Evolutionary conservation across 2,888 invertebrate genomes (phyloP).

Genomic region (Oxytorus armatus): DNA sequence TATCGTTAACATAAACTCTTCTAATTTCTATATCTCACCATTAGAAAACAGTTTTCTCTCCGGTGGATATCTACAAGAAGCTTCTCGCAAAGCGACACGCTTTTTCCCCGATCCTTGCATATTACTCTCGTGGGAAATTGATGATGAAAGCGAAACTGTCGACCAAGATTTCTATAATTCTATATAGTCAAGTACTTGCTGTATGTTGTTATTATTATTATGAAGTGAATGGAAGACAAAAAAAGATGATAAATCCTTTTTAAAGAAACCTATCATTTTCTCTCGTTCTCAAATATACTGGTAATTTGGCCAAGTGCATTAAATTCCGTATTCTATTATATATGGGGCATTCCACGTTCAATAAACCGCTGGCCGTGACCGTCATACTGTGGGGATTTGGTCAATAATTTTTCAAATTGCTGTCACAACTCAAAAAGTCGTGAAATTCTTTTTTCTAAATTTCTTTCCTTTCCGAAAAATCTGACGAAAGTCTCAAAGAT

Average conservation of each 20-base stretch:
- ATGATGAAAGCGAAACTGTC: slow-evolving; percentile 66
- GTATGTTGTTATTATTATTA: slow-evolving; percentile 3
- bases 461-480: background rate
- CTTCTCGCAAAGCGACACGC: slow-evolving; percentile 50
- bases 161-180: slow-evolving; percentile 64
- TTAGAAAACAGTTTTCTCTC: slow-evolving; percentile 63
- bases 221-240: background rate
- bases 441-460: background rate
- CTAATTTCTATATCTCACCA: slow-evolving; percentile 11
- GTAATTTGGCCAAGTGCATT: slow-evolving; percentile 30
- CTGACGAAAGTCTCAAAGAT: no score
- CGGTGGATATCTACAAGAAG: slow-evolving; percentile 35
- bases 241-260: slow-evolving; percentile 21
- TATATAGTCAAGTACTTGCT: slow-evolving; percentile 25
- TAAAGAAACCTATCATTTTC: slow-evolving; percentile 19
- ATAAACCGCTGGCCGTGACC: no score
- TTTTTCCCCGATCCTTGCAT: slow-evolving; percentile 52
- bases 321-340: slow-evolving; percentile 18
- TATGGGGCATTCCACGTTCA: no score
- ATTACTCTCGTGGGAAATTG: slow-evolving; percentile 60
- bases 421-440: no score
- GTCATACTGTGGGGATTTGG: no score
- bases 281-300: slow-evolving; percentile 14
- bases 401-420: no score
- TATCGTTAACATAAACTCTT: background rate